Base-by-base conservation (phyloP, 1,140 invertebrate genomes). In the Drosophila tristis region DNA sequence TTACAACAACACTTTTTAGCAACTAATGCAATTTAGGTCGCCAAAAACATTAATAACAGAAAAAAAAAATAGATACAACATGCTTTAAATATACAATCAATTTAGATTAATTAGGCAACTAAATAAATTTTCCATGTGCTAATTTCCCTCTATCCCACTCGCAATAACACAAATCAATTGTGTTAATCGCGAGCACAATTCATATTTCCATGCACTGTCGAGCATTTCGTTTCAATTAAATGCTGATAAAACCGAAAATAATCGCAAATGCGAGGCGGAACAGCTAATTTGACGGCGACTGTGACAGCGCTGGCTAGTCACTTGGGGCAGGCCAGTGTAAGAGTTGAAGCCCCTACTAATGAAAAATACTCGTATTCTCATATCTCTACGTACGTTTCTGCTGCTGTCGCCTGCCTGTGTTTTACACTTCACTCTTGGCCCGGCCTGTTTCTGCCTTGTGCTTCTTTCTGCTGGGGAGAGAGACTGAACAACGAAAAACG, bases 291-390 rank as follows among this genome's bases (percentile, higher is more conserved):
- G 67, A 64, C 76, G 58, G 60, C 51, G 76, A 89, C 85, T 89
- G 84, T 89, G 79, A 66, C 43, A 72, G 50, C 58, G 73, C 75
- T 64, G 16, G 16, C 16, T 16, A 16, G 16, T 16, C 16, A 16
- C 16, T 16, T 16, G 54, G 68, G 60, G 78, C 78, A 75, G 60
- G 68, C 43, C 63, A 63, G 73, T 58, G 62, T 55, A 71, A 50
- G 74, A 80, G 80, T 86, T 72, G 63, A 65, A 57, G 54, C 59
- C 58, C 71, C 57, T 47, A 65, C 77, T 73, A 79, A 87, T 87
- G 84, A 87, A 89, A 87, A 84, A 86, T 89, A 58, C 68, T 86
- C 70, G 72, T 81, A 81, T 86, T 74, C 53, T 60, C 74, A 72
- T 87, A 76, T 76, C 51, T 63, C 49, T 63, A 56, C 74, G 56